Conservation (phyloP, 2,113 vertebrate species). For the Caloenas nicobarica region DNA sequence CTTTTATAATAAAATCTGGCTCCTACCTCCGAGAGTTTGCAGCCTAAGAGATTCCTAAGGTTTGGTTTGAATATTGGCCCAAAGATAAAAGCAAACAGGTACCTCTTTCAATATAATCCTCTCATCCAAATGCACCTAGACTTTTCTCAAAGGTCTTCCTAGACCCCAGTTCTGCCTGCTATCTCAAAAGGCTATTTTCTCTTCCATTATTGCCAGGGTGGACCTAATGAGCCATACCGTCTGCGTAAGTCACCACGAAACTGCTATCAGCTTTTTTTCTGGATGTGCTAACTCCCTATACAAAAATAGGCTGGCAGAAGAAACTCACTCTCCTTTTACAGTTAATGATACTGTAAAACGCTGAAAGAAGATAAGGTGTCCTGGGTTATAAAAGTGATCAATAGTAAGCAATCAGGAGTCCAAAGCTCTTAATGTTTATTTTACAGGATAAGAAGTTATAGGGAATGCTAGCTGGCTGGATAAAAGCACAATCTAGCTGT, state of each 20-base stretch:
- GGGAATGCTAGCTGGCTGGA: constrained; percentile 28
- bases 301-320: constrained; percentile 5
- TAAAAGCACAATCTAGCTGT: constrained; percentile 48
- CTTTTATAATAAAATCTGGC: not conserved
- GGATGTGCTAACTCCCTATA: not conserved
- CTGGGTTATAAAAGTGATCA: constrained; percentile 61
- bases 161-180: not conserved
- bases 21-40: not conserved
- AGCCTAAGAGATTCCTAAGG: not conserved
- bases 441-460: constrained; percentile 45
- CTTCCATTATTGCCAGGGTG: not conserved
- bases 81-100: not conserved
- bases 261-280: not conserved
- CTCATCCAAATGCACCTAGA: not conserved
- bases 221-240: not conserved
- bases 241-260: not conserved
- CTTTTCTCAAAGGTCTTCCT: not conserved
- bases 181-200: not conserved
- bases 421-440: constrained; percentile 60
- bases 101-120: not conserved
- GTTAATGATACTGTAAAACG: constrained; percentile 49
- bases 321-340: constrained; percentile 19
- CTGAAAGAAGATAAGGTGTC: constrained; percentile 38
- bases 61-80: not conserved
- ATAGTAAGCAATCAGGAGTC: constrained; percentile 54